Conservation (phyloP, 2,113 vertebrate species). For the Aix galericulata region DNA sequence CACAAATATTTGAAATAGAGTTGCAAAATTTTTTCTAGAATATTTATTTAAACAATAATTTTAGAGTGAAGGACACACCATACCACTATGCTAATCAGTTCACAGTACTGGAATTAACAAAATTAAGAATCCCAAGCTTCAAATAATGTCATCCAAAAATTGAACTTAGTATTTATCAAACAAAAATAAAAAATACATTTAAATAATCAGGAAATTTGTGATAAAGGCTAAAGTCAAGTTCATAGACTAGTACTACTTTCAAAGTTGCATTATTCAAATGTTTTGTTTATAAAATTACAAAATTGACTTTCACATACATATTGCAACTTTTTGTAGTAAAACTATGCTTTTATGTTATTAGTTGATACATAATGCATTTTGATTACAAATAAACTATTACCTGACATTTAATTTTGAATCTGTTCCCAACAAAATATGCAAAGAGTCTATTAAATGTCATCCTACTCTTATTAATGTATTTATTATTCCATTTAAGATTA, state of each 20-base stretch:
- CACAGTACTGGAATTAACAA: background rate
- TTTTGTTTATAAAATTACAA: background rate
- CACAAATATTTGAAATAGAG: background rate
- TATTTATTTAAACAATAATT: background rate
- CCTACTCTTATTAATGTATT: background rate
- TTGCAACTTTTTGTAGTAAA: background rate
- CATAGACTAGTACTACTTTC: background rate
- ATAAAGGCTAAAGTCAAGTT: background rate
- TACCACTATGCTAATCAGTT: background rate
- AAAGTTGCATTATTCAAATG: background rate
- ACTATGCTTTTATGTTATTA: background rate
- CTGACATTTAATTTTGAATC: conserved; percentile 5
- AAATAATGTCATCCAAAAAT: background rate
- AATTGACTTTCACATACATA: background rate
- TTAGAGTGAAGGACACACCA: background rate
- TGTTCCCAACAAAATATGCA: background rate
- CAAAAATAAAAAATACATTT: background rate
- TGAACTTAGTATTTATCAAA: background rate
- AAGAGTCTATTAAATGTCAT: background rate
- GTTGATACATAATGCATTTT: background rate
- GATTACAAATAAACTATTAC: background rate
- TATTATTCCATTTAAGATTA: background rate
- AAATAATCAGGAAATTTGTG: background rate
- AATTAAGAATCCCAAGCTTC: background rate
- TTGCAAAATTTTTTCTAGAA: background rate